These are phyloP conservation scores for Leistus spinibarbis DNA, from an alignment of 2,888 invertebrate species.

Conservation along the genomic window DNA sequence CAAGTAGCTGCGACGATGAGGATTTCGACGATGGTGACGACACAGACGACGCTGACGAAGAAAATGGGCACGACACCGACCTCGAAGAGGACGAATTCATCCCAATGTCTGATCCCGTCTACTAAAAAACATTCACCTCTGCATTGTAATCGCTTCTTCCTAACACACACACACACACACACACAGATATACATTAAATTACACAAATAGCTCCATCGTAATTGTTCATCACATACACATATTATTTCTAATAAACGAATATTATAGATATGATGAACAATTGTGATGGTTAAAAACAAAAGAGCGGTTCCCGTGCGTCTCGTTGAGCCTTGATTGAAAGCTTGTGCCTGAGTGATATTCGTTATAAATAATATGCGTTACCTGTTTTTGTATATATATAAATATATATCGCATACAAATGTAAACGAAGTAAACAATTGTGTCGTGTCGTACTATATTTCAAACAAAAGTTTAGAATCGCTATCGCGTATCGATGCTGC, in stretches of 20 bases:
- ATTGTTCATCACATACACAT: not conserved
- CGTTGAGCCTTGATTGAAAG: conserved; percentile 31
- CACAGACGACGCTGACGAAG: conserved; percentile 42
- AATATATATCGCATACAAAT: conserved; percentile 17
- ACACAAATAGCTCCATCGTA: not conserved
- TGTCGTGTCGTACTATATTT: conserved; percentile 29
- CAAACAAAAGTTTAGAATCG: not conserved
- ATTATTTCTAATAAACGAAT: not conserved
- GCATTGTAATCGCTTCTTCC: conserved; percentile 18
- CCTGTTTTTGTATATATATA: conserved; percentile 30
- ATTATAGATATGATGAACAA: not conserved
- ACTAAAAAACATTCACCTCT: conserved; percentile 11
- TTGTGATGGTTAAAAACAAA: not conserved
- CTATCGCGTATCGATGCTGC: not conserved
- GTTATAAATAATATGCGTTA: conserved; percentile 32
- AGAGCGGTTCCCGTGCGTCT: conserved; percentile 1
- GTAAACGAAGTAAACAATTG: not conserved
- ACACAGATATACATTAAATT: not conserved
- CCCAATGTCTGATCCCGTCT: conserved; percentile 22
- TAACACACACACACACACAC: not conserved
- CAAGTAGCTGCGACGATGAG: conserved; percentile 37
- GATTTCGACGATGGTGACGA: conserved; percentile 44
- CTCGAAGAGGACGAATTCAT: conserved; percentile 23
- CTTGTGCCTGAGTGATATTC: conserved; percentile 39
- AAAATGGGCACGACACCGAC: conserved; percentile 28